Evolutionary conservation across 37 sponge, comb jelly and placozoan species (phyloP).

Genomic region (Beroe ovata): DNA sequence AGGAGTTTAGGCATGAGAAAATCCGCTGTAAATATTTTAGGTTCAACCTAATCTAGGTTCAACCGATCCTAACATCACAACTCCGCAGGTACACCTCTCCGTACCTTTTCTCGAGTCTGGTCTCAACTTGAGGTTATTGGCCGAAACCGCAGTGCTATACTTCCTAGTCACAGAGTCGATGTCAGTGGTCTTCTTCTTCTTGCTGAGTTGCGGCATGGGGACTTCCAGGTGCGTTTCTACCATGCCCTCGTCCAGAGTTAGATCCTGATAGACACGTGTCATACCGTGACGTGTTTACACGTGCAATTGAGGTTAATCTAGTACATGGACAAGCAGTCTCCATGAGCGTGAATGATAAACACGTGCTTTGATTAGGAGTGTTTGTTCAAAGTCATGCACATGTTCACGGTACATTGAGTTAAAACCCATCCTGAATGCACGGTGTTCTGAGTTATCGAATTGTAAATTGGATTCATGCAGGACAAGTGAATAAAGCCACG

Average conservation of each 20-base stretch:
- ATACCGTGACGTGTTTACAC: not conserved
- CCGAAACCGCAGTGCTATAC: constrained; percentile 33
- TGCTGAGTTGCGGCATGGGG: not conserved
- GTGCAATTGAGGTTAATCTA: too few relatives aligned
- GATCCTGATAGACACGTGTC: too few relatives aligned
- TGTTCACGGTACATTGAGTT: too few relatives aligned
- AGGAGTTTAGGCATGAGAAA: too few relatives aligned
- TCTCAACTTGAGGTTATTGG: constrained; percentile 23
- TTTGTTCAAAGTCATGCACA: not conserved
- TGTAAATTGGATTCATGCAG: too few relatives aligned
- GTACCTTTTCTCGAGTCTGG: constrained; percentile 35
- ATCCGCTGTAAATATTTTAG: too few relatives aligned
- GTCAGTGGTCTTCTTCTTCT: constrained; percentile 5
- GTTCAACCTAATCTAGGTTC: too few relatives aligned
- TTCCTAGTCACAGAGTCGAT: constrained; percentile 30
- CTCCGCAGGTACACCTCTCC: too few relatives aligned
- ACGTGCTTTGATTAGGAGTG: not conserved
- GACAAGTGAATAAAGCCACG: too few relatives aligned
- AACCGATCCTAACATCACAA: too few relatives aligned
- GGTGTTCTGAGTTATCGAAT: too few relatives aligned
- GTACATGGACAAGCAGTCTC: not conserved
- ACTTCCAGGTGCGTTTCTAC: not conserved
- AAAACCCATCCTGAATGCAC: too few relatives aligned
- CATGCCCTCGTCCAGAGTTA: not conserved
- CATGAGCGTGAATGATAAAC: not conserved